Conservation (phyloP, 2,888 invertebrate genomes). For the Drosophila heteroneura region DNA sequence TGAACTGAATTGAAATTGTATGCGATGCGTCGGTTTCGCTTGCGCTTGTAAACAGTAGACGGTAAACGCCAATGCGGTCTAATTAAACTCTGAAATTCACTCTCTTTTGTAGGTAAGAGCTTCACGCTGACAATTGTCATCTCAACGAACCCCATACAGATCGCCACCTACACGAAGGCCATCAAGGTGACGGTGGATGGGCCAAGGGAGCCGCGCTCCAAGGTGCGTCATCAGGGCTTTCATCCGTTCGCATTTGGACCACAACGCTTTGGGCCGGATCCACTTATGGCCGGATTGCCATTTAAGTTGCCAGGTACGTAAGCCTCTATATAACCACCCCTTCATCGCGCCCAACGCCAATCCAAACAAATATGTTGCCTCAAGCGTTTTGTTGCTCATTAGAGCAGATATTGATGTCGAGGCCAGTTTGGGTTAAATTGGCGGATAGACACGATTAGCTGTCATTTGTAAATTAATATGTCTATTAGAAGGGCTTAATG, state of each 20-base stretch:
- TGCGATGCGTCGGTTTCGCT: background rate
- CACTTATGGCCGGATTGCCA: slow-evolving; percentile 91
- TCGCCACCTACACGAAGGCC: slow-evolving; percentile 98
- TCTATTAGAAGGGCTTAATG: slow-evolving; percentile 41
- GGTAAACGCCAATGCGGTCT: slow-evolving; percentile 6
- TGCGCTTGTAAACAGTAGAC: background rate
- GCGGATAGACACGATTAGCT: slow-evolving; percentile 31
- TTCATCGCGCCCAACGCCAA: background rate
- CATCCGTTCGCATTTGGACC: slow-evolving; percentile 96
- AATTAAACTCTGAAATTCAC: slow-evolving; percentile 6
- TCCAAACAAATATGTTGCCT: slow-evolving; percentile 45
- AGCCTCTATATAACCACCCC: background rate
- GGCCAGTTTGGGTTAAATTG: slow-evolving; percentile 1
- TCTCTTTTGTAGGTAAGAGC: slow-evolving; percentile 93
- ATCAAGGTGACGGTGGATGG: slow-evolving; percentile 99
- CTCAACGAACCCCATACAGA: slow-evolving; percentile 96
- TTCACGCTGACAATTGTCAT: slow-evolving; percentile 98
- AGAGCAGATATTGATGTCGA: slow-evolving; percentile 53
- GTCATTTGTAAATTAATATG: slow-evolving; percentile 67
- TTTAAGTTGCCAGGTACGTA: slow-evolving; percentile 93
- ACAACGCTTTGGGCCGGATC: slow-evolving; percentile 92
- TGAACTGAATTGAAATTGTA: background rate
- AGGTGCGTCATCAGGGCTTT: slow-evolving; percentile 94
- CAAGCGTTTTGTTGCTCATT: slow-evolving; percentile 54
- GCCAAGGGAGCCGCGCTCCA: slow-evolving; percentile 97